phyloP scores from a whole-genome alignment of 2,797 vertebrate genomes.

The Manis javanica region DNA sequence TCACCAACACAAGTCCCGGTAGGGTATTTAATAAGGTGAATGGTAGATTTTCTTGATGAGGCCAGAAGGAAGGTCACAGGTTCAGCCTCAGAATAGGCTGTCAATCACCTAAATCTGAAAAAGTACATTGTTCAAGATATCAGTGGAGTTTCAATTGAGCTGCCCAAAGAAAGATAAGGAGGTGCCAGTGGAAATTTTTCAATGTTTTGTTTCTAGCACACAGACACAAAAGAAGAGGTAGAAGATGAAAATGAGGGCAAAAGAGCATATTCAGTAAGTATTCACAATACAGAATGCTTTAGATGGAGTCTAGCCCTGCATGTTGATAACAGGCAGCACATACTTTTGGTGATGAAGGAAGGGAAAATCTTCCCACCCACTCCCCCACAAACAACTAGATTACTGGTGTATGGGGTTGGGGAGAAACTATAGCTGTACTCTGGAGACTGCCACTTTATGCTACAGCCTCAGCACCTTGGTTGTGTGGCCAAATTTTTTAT shows the following conservation, averaged over 20 bases:
- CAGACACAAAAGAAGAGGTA: neutral
- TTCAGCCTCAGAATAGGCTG: neutral
- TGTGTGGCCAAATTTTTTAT: neutral
- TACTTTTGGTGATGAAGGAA: neutral
- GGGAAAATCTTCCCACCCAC: neutral
- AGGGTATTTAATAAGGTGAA: neutral
- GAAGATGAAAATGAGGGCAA: neutral
- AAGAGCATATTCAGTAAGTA: neutral
- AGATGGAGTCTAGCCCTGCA: neutral
- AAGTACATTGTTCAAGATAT: slow-evolving; percentile 11
- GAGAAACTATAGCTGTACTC: neutral
- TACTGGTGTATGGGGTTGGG: neutral
- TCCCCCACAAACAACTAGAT: neutral
- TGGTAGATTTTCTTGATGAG: neutral
- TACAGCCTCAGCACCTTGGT: neutral
- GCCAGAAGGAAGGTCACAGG: neutral
- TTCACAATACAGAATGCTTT: neutral
- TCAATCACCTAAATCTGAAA: slow-evolving; percentile 17
- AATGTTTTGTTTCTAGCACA: neutral
- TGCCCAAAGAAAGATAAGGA: neutral
- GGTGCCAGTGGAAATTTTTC: neutral
- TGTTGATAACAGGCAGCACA: fast-evolving
- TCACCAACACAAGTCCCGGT: neutral
- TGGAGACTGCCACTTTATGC: neutral
- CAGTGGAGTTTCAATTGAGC: neutral